Percentiles rank a stretch among this genome's conserved stretches.
phyloP scores from a whole-genome alignment of 2,113 vertebrate genomes.

The Bucco capensis region DNA sequence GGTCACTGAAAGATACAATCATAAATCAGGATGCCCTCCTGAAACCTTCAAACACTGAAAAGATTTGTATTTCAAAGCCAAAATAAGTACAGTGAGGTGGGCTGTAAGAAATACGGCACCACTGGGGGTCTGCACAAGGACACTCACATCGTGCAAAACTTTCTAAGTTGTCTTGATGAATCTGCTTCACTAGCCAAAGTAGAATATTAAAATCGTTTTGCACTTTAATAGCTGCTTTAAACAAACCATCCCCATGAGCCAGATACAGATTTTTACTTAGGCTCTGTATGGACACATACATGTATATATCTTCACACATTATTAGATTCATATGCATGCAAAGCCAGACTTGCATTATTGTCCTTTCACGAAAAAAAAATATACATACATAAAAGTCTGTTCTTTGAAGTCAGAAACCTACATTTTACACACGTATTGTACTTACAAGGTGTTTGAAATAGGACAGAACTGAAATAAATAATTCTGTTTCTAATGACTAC shows the following conservation, averaged over 20 bases:
- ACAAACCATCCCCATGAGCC: neutral
- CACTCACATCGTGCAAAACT: neutral
- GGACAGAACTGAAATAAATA: neutral
- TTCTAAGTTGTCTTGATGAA: slow-evolving; percentile 30
- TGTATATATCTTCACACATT: neutral
- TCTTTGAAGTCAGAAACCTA: neutral
- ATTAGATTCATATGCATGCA: neutral
- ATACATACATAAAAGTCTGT: too few species aligned
- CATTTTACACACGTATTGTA: neutral
- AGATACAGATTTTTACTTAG: neutral
- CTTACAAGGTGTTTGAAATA: neutral
- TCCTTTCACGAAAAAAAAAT: neutral
- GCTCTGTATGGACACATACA: neutral
- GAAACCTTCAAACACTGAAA: neutral
- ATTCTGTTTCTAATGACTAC: neutral
- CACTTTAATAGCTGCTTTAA: slow-evolving; percentile 2
- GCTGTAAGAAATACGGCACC: slow-evolving; percentile 13
- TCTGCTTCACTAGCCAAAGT: neutral
- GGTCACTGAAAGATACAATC: neutral
- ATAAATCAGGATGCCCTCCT: neutral
- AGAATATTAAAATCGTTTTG: slow-evolving; percentile 8
- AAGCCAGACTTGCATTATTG: neutral
- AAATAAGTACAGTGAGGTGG: neutral
- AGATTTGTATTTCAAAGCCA: neutral
- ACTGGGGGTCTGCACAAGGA: neutral